phyloP scores from a whole-genome alignment of 1,140 invertebrate species.

The Achatina immaculata region DNA sequence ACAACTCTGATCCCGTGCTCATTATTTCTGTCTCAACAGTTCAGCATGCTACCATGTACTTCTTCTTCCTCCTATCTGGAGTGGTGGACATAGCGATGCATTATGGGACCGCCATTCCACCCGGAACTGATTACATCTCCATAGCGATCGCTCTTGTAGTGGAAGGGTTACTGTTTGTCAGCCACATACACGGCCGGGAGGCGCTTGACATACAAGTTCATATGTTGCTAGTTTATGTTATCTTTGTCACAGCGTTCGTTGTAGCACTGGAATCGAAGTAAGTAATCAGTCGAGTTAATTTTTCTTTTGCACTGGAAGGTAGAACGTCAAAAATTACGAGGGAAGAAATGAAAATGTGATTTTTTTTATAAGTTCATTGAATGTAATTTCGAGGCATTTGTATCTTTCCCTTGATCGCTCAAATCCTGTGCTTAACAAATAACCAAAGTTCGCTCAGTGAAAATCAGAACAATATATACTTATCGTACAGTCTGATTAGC shows the following conservation, averaged over 20 bases:
- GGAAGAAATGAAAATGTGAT: too few relatives aligned
- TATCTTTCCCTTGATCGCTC: too few relatives aligned
- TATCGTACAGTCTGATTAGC: too few relatives aligned
- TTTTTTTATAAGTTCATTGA: too few relatives aligned
- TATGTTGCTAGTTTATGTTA: constrained; percentile 71
- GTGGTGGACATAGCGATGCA: constrained; percentile 70
- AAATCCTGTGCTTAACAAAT: too few relatives aligned
- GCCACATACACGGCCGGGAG: constrained; percentile 73
- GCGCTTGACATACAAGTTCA: constrained; percentile 73
- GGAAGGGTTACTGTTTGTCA: constrained; percentile 73
- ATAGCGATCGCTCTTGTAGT: constrained; percentile 69
- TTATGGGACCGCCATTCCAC: constrained; percentile 67
- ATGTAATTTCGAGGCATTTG: too few relatives aligned
- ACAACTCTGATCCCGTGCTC: too few relatives aligned
- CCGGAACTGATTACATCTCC: constrained; percentile 70
- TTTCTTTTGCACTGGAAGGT: too few relatives aligned
- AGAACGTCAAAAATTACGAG: too few relatives aligned
- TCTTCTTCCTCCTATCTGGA: constrained; percentile 73
- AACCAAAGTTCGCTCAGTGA: too few relatives aligned
- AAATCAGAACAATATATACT: too few relatives aligned
- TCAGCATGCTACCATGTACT: constrained; percentile 76
- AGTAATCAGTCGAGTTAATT: too few relatives aligned
- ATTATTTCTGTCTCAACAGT: constrained; percentile 37
- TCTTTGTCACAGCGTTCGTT: constrained; percentile 60
- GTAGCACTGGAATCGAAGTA: constrained; percentile 64